Base-by-base conservation (phyloP, 1,140 invertebrate genomes). In the Temnothorax curvispinosus region DNA sequence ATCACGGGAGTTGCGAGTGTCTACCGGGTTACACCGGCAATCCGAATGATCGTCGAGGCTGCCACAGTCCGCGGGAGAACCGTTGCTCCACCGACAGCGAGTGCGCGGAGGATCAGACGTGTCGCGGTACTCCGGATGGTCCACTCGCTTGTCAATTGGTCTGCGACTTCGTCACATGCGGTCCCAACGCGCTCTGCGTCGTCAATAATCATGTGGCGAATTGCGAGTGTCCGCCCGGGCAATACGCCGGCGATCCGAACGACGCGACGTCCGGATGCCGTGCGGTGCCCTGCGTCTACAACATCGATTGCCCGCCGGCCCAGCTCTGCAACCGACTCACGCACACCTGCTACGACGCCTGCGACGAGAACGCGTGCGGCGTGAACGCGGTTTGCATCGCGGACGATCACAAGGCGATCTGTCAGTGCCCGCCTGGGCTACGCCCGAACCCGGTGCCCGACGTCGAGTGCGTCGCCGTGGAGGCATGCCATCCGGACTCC, bases 141-240 rank as follows among this genome's bases (percentile, higher is more conserved):
- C 60, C 80, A 0, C 56, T 91, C 18, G 92, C 94, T 11, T 99
- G 98, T 93, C 94, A 96, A 75, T 96, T 97, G 1, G 98, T 98
- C 72, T 99, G 98, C 93, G 96, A 97, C 74, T 96, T 96, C 21
- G 92, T 97, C 3, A 96, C 96, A 56, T 99, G 98, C 94, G 98
- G 98, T 7, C 98, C 98, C 0, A 97, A 97, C 88, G 98, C 98
- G 27, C 95, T 98, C 15, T 98, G 98, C 91, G 96, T 98, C 18
- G 97, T 98, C 3, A 98, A 98, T 88, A 98, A 98, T 94, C 98
- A 99, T 93, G 97, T 97, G 5, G 97, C 98, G 0, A 97, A 98
- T 93, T 99, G 98, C 92, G 97, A 98, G 92, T 99, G 98, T 93
- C 98, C 98, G 8, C 97, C 97, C 6, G 98, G 98, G 18, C 96